Base-by-base conservation (phyloP, 35 echinoderm and acorn worm species). In the Eucidaris tribuloides region DNA sequence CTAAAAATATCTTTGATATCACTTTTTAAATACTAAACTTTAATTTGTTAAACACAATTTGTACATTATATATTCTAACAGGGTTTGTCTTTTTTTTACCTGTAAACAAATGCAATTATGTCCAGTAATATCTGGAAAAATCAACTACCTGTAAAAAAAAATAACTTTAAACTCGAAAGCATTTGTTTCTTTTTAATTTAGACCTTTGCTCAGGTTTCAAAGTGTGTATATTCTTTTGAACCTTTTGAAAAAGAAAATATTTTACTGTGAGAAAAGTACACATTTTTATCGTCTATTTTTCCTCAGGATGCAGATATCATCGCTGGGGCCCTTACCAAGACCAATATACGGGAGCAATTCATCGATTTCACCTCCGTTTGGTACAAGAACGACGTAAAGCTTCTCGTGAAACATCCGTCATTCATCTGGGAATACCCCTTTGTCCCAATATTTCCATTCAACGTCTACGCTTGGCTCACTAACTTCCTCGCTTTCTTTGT, bases 231-330 rank as follows among this genome's bases (percentile, higher is more conserved):
- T 57, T 24, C 18, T 24, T 19, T 57, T 17, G 17, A 58, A 58
- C 54, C 2, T 58, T 58, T 24, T 58, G 18, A 19, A 18, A 19
- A 19, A 58, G 18, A 24, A 18, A 58, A 58, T 58, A 18, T 58
- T 58, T 19, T 19, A 19, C n/a, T n/a, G n/a, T n/a, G n/a, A 28
- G 29, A 70, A 15, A 70, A 35, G 64, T 28, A 35, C 62, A n/a
- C 13, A 65, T 65, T 9, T 31, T n/a, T 65, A 9, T 78, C 41
- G 45, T 45, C 1, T 54, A 59, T 76, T 64, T n/a, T 78, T 42
- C 46, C 85, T 18, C 64, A 97, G 94, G 94, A 97, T 76, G 89
- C 89, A 35, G 94, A 97, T 11, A 35, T 97, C 50, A 90, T 90
- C 19, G 85, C 89, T 28, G 94, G 82, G 27, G 89, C 94, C 35